Evolutionary conservation across 2,888 invertebrate genomes (phyloP).

Genomic region (Amphipoea lucens): DNA sequence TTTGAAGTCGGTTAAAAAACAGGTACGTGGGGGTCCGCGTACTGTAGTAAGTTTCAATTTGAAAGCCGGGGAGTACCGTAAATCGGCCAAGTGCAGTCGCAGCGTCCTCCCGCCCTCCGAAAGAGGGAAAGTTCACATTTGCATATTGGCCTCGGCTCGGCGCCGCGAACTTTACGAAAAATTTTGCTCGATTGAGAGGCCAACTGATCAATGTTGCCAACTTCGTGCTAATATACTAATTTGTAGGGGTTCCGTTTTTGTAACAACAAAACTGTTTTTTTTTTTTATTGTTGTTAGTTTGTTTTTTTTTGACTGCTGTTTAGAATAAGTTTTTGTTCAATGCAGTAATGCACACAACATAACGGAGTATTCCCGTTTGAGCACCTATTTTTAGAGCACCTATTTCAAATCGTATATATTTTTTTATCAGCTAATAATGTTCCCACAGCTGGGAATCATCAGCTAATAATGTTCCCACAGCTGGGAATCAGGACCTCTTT

Average conservation of each 20-base stretch:
- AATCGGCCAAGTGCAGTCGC: conserved; percentile 87
- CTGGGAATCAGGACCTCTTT: neutral
- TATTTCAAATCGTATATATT: too few species aligned
- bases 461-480: neutral
- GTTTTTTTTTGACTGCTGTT: neutral
- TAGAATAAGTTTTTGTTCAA: neutral
- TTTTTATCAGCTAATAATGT: too few species aligned
- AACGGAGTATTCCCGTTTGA: too few species aligned
- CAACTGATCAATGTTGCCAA: conserved; percentile 57
- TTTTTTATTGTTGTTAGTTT: conserved; percentile 33
- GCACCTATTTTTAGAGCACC: too few species aligned
- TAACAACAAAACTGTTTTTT: conserved; percentile 32
- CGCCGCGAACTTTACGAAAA: conserved; percentile 72
- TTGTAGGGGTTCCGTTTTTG: conserved; percentile 36
- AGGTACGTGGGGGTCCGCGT: conserved; percentile 23
- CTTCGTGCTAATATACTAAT: conserved; percentile 55
- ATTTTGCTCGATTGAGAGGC: conserved; percentile 67
- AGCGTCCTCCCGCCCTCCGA: conserved; percentile 68
- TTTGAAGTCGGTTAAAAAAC: too few species aligned
- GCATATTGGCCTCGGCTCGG: conserved; percentile 79
- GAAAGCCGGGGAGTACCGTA: conserved; percentile 77
- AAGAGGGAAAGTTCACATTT: conserved; percentile 88
- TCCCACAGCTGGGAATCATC: too few species aligned
- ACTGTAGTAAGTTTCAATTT: conserved; percentile 78
- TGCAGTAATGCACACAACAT: too few species aligned